These are phyloP conservation scores for Drosophila carrolli DNA, from an alignment of 1,140 invertebrate genomes.

Conservation along the genomic window DNA sequence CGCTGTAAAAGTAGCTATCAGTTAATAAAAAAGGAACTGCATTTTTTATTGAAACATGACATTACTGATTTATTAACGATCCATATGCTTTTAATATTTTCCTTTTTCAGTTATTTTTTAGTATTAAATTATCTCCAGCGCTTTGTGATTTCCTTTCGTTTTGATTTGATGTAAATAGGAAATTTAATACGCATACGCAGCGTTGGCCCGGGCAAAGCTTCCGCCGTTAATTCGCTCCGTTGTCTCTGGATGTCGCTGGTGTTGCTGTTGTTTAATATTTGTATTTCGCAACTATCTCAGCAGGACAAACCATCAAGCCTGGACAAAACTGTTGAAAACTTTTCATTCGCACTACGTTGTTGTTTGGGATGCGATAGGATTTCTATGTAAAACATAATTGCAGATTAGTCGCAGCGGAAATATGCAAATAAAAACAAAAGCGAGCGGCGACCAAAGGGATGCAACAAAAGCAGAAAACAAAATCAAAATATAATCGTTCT, in stretches of 20 bases:
- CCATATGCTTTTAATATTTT: too few species aligned
- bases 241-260: slow-evolving; percentile 5
- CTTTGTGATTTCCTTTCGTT: slow-evolving; percentile 1
- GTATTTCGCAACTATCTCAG: slow-evolving; percentile 52
- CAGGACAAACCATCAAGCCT: slow-evolving; percentile 63
- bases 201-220: slow-evolving; percentile 5
- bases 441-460: slow-evolving; percentile 18
- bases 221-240: slow-evolving; percentile 14
- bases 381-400: slow-evolving; percentile 81
- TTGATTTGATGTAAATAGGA: slow-evolving; percentile 5
- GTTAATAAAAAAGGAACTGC: too few species aligned
- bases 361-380: slow-evolving; percentile 65
- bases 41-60: too few species aligned
- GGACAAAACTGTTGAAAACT: slow-evolving; percentile 56
- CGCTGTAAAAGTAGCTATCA: too few species aligned
- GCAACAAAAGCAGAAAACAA: slow-evolving; percentile 18
- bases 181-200: slow-evolving; percentile 32
- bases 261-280: slow-evolving; percentile 45
- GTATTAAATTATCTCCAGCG: not conserved
- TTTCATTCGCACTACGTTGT: slow-evolving; percentile 20
- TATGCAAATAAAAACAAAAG: slow-evolving; percentile 58
- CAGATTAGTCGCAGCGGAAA: slow-evolving; percentile 76
- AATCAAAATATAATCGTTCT: slow-evolving; percentile 75
- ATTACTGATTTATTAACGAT: too few species aligned
- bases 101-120: not conserved